These are phyloP conservation scores for Entosphenus tridentatus DNA, from an alignment of 2,113 vertebrate species.

Conservation along the genomic window DNA sequence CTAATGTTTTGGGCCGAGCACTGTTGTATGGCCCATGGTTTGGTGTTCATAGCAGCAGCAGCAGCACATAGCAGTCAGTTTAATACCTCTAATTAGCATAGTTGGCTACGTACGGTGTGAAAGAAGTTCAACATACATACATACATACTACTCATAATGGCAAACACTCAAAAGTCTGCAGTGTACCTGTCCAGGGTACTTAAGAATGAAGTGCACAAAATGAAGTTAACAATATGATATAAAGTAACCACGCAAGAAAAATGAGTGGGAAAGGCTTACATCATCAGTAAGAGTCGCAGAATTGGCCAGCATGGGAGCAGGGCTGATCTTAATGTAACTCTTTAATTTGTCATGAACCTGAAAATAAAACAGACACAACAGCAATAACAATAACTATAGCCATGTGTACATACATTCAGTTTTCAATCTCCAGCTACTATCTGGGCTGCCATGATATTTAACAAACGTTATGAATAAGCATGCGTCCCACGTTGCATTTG, in stretches of 20 bases:
- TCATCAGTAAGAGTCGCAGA: background rate
- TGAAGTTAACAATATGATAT: background rate
- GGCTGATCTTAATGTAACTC: conserved; percentile 1
- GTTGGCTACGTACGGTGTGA: background rate
- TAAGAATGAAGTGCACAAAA: background rate
- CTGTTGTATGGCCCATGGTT: background rate
- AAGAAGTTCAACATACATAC: background rate
- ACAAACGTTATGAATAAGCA: no score
- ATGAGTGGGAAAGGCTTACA: background rate
- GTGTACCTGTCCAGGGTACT: background rate
- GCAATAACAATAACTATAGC: no score
- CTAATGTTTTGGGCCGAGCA: background rate
- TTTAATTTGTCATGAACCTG: conserved; percentile 1
- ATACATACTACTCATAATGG: background rate
- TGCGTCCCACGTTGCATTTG: background rate
- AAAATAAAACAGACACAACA: background rate
- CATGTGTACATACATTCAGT: no score
- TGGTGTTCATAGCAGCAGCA: background rate
- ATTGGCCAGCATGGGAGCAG: background rate
- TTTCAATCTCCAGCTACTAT: no score
- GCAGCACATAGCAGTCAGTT: background rate
- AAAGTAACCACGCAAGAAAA: background rate
- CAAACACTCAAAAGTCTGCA: background rate
- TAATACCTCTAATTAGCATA: background rate
- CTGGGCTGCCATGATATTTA: no score